A percentile compares a stretch with the other conserved stretches of the same genome.
Conservation (phyloP, 2,113 vertebrate species). For the Lathamus discolor region DNA sequence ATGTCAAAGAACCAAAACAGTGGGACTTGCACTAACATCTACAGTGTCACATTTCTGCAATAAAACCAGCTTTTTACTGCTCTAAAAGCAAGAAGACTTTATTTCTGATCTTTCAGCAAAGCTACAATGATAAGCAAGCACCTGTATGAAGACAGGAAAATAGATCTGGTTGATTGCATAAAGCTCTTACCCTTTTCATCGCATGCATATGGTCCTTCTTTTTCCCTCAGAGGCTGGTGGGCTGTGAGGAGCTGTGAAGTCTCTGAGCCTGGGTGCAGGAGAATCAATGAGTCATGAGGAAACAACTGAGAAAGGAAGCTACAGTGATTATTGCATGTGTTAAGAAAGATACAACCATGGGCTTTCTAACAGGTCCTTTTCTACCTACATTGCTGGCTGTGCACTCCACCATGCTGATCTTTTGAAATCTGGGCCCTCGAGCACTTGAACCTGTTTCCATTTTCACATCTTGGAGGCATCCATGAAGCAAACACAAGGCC, state of each 20-base stretch:
- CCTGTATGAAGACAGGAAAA: neutral
- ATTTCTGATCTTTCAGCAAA: constrained; percentile 17
- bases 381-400: neutral
- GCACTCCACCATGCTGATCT: neutral
- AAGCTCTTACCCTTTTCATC: constrained; percentile 11
- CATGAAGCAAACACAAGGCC: neutral
- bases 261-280: neutral
- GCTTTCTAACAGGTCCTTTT: neutral
- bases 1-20: neutral
- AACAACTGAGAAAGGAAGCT: neutral
- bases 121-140: neutral
- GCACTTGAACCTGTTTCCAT: neutral
- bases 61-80: neutral
- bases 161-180: neutral
- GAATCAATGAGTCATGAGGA: neutral
- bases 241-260: neutral
- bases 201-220: neutral
- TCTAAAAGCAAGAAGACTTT: neutral
- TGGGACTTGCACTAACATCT: neutral
- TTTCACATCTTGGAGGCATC: neutral
- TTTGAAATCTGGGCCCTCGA: neutral
- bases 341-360: neutral
- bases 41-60: neutral
- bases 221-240: neutral
- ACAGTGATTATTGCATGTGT: neutral